Evolutionary conservation across 2,113 vertebrate genomes (phyloP), one percentile per base, ranked within the genome.

Genomic region (Sorex araneus): DNA sequence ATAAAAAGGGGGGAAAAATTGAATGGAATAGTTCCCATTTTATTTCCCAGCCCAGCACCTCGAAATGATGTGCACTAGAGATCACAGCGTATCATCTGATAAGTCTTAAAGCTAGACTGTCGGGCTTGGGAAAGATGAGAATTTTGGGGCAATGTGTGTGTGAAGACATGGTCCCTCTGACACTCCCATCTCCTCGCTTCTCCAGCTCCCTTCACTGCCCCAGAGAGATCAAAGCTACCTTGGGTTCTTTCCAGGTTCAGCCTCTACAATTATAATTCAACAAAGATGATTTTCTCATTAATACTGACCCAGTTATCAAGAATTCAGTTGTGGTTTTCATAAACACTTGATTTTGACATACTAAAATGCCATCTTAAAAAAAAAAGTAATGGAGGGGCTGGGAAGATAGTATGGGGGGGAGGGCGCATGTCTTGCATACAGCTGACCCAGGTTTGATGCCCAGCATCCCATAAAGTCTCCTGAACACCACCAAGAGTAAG

Each of bases 301-400:
- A 89, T 67, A 84, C 40, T 60, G 75, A 71, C 63, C 80, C 87
- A 89, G 88, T 81, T 81, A 91, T 25, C 34, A 47, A 92, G 69
- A 92, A 92, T 79, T 89, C 45, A 87, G 28, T 86, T 66, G 87
- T 57, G n/a, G 43, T 32, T 94, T 94, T 74, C 13, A 76, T 78
- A 84, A 90, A 84, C 93, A 43, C 25, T 74, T 36, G 94, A 86
- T 34, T 76, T 60, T 89, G 76, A 73, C 64, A 28, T 71, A 86
- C 83, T 80, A 87, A 87, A 94, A 94, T 87, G n/a, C 21, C 57
- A 34, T 60, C 23, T 83, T 78, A 83, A 84, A 34, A 43, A 89
- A 94, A 93, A 92, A 25, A 50, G 10, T 7, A 50, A 50, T 50
- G 47, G 47, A 50, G 47, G 47, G 47, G 47, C 47, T 50, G 47